Conservation (phyloP, 2,113 vertebrate genomes). For the Eira barbara region DNA sequence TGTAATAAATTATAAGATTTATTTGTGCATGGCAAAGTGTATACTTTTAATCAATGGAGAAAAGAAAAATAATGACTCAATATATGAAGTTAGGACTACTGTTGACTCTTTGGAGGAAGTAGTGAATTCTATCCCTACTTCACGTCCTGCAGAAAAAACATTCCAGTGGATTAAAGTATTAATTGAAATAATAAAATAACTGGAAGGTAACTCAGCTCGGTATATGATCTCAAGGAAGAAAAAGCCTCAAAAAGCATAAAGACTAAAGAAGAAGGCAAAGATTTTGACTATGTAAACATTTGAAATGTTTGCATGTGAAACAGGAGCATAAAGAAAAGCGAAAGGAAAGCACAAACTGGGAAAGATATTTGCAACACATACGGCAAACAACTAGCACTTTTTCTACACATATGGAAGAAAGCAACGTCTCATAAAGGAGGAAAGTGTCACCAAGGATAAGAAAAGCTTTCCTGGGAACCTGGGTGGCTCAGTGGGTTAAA, state of each 20-base stretch:
- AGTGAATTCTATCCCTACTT: neutral
- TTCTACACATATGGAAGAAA: neutral
- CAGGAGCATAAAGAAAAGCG: neutral
- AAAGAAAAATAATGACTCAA: neutral
- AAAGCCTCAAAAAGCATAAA: neutral
- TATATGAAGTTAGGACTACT: neutral
- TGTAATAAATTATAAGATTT: neutral
- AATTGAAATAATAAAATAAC: neutral
- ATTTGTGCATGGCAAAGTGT: neutral
- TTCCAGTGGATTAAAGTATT: neutral
- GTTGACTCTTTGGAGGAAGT: neutral
- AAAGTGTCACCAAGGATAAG: neutral
- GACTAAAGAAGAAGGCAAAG: neutral
- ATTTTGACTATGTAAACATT: neutral
- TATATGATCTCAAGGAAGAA: neutral
- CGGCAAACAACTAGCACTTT: neutral
- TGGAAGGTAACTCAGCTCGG: neutral
- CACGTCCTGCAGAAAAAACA: neutral
- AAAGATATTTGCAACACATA: neutral
- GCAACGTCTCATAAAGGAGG: neutral
- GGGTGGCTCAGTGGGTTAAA: too few relatives aligned
- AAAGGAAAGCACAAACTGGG: neutral
- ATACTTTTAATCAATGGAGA: neutral
- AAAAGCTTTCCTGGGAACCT: neutral
- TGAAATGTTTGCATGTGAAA: neutral